A percentile compares a stretch with the other conserved stretches of the same genome.
phyloP scores from a whole-genome alignment of 2,888 invertebrate species.

The Vannuccia rotundouncinata region DNA sequence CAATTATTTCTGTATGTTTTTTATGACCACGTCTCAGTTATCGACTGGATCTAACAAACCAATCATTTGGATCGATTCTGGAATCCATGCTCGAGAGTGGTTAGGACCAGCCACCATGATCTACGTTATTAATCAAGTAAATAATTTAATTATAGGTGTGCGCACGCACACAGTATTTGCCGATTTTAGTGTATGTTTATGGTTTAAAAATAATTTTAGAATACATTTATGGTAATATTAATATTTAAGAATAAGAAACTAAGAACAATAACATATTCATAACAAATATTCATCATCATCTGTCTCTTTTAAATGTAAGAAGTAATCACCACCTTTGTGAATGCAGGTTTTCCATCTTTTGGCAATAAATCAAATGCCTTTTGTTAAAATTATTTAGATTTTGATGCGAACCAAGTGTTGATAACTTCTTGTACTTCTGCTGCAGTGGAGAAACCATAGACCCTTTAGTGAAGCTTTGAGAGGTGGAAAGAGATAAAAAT shows the following conservation, averaged over 20 bases:
- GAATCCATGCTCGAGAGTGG: conserved; percentile 20
- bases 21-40: no score
- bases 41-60: conserved; percentile 4
- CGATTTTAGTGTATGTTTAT: no score
- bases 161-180: no score
- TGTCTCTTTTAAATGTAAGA: neutral
- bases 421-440: neutral
- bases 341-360: neutral
- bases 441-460: neutral
- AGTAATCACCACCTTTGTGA: neutral
- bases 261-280: no score
- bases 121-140: neutral
- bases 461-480: neutral
- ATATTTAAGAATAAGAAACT: no score
- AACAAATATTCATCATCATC: neutral
- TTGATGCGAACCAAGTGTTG: neutral
- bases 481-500: neutral
- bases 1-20: no score
- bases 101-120: conserved; percentile 3
- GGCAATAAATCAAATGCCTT: neutral
- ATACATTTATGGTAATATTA: no score
- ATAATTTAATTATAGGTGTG: no score
- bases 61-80: conserved; percentile 1
- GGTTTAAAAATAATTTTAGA: no score
- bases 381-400: neutral